Conservation (phyloP, 2,888 invertebrate species). For the Therioaphis trifolii region DNA sequence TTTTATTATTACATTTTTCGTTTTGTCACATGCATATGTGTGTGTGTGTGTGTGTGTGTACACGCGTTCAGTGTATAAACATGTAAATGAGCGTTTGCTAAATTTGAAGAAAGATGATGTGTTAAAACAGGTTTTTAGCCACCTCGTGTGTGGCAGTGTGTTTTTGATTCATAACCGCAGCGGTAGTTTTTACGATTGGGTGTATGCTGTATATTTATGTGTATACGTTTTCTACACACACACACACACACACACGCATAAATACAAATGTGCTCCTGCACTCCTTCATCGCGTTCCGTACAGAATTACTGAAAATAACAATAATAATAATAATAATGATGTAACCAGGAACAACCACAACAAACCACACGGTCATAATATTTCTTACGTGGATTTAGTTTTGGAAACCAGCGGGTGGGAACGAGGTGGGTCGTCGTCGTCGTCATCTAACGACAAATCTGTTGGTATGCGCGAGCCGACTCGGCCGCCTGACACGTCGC, state of each 20-base stretch:
- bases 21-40: slow-evolving; percentile 32
- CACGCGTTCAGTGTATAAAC: neutral
- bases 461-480: too few species aligned
- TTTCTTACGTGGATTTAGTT: slow-evolving; percentile 17
- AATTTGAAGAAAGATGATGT: slow-evolving; percentile 20
- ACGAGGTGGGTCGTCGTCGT: slow-evolving; percentile 49
- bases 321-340: slow-evolving; percentile 35
- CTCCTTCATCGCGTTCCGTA: slow-evolving; percentile 35
- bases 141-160: slow-evolving; percentile 60
- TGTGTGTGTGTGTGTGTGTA: too few species aligned
- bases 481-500: too few species aligned
- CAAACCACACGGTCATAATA: slow-evolving; percentile 50
- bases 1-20: neutral
- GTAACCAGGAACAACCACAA: slow-evolving; percentile 21
- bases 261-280: neutral
- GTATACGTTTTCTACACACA: too few species aligned
- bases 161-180: slow-evolving; percentile 59
- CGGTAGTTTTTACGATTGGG: slow-evolving; percentile 52
- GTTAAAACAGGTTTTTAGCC: slow-evolving; percentile 56
- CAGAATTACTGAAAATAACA: slow-evolving; percentile 30
- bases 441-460: neutral
- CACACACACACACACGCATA: too few species aligned
- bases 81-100: slow-evolving; percentile 34
- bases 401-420: slow-evolving; percentile 44
- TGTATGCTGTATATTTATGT: too few species aligned